Base-by-base conservation (phyloP, 2,888 invertebrate genomes). In the Physocephala rufipes region DNA sequence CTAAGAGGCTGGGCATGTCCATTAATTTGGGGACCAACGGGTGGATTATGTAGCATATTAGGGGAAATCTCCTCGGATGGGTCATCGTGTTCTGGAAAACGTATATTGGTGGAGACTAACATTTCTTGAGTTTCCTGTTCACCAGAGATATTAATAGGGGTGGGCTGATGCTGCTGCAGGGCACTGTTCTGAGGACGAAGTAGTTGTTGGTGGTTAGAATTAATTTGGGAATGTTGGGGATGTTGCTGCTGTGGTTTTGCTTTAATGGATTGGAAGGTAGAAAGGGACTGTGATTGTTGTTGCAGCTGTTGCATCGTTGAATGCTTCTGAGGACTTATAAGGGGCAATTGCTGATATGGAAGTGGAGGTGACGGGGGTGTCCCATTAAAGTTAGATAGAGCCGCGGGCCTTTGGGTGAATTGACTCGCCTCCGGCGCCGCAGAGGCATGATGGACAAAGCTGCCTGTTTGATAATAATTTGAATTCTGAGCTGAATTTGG, bases 1-100 rank as follows among this genome's bases (percentile, higher is more conserved):
- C 85, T 84, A 5, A 85, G 71, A 0, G 86, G 85, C 28, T 85
- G 85, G 0, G 85, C 85, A 67, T 86, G 86, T 0, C 85, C 86
- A 75, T 85, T 86, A 0, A 85, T 81, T 55, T 80, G 79, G n/a
- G 80, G 78, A 2, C 78, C 78, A 2, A 76, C 73, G 0, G 82
- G 82, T 1, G 82, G 80, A 13, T 78, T 79, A 1, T 78, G 74
- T 13, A 75, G 68, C 0, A 76, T 72, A 2, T 78, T 74, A 5
- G 77, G 69, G 0, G 82, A 75, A 0, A 79, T 49, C 15, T 76
- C 70, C 70, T 82, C 82, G 0, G 77, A 76, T 59, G 82, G 82
- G 7, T 82, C 82, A 19, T 81, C 81, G 71, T 78, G 80, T 1
- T 78, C 80, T 0, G 86, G 86, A 67, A 86, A 86, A 0, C 86